Evolutionary conservation across 1,140 invertebrate species (phyloP).

Genomic region (Streblospio benedicti): DNA sequence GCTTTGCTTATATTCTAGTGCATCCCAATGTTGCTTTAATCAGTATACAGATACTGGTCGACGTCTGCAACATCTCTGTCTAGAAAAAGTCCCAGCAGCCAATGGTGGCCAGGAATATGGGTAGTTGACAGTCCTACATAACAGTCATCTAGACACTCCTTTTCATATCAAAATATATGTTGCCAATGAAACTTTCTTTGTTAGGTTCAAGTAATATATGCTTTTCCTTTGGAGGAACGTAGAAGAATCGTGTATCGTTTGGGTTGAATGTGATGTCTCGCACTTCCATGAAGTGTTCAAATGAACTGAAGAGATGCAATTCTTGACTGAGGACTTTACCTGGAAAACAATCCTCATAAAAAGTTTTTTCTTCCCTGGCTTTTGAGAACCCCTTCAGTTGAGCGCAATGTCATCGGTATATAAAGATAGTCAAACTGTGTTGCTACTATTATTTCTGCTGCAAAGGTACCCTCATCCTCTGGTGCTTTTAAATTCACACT

Average conservation of each 20-base stretch:
- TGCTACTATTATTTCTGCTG: constrained; percentile 62
- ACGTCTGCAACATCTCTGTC: constrained; percentile 48
- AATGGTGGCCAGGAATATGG: constrained; percentile 57
- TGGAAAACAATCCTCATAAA: constrained; percentile 77
- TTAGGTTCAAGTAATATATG: background rate
- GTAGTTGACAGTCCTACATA: constrained; percentile 61
- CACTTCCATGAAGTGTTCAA: constrained; percentile 60
- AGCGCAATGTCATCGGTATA: constrained; percentile 42
- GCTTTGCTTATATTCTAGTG: background rate
- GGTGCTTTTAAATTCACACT: constrained; percentile 62
- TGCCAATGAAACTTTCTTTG: constrained; percentile 46
- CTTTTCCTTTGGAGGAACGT: constrained; percentile 15
- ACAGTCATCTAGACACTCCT: constrained; percentile 62
- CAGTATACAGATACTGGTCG: constrained; percentile 49
- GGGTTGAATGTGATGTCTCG: constrained; percentile 39
- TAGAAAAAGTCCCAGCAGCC: constrained; percentile 62
- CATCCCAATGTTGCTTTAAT: constrained; percentile 44
- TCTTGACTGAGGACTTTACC: constrained; percentile 67
- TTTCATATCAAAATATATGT: constrained; percentile 61
- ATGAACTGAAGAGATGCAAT: constrained; percentile 64
- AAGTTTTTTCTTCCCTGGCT: constrained; percentile 49
- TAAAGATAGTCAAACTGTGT: constrained; percentile 60
- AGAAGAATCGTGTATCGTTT: constrained; percentile 41
- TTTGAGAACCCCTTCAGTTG: constrained; percentile 46
- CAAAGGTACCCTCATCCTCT: constrained; percentile 59